phyloP scores from a whole-genome alignment of 37 sponge, comb jelly and placozoan genomes.

The Aplysina aerophoba region DNA sequence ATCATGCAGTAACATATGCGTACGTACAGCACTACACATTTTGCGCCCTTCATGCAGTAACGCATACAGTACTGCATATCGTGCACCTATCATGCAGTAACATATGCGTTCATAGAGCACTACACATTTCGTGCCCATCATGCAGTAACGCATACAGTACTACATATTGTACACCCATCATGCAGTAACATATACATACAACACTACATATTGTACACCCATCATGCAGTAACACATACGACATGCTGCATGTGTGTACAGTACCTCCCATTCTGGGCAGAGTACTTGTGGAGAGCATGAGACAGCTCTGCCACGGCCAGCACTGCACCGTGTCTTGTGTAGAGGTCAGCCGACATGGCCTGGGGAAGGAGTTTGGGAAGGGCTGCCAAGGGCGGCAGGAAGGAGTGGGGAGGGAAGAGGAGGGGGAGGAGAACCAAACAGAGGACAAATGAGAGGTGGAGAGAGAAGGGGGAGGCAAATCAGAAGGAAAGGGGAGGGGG shows the following conservation, averaged over 20 bases:
- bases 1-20: no score
- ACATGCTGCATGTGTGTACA: neutral
- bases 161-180: no score
- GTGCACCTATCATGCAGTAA: no score
- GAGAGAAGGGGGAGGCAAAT: slow-evolving; percentile 1
- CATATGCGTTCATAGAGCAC: neutral
- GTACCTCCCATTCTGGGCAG: neutral
- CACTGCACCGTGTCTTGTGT: slow-evolving; percentile 86
- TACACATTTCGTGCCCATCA: no score
- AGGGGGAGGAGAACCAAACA: slow-evolving; percentile 59
- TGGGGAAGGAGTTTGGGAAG: slow-evolving; percentile 68
- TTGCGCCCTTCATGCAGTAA: no score
- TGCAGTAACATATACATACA: no score
- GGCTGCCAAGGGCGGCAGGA: slow-evolving; percentile 34
- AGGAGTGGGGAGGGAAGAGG: neutral
- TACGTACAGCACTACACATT: no score
- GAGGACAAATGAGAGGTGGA: slow-evolving; percentile 27
- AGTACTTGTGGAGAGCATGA: slow-evolving; percentile 43
- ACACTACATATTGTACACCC: no score
- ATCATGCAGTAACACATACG: no score
- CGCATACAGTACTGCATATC: no score
- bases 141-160: no score
- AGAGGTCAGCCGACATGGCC: slow-evolving; percentile 68
- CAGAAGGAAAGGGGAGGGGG: slow-evolving; percentile 11
- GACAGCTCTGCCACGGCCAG: slow-evolving; percentile 70